Conservation (phyloP, 2,113 vertebrate genomes). For the Brienomyrus brachyistius region DNA sequence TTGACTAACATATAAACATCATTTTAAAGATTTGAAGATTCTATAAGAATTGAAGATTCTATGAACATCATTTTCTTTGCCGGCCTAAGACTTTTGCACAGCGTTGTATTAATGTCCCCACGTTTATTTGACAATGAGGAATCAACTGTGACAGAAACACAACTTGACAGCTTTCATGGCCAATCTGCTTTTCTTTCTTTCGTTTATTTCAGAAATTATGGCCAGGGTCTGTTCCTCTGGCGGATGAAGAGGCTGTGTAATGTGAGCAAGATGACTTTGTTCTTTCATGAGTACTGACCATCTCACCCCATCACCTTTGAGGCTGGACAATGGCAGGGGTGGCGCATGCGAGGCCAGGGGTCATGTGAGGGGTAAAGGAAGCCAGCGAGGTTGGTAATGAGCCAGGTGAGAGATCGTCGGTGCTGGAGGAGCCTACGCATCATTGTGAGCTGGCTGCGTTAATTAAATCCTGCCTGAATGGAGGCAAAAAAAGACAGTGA, state of each 20-base stretch:
- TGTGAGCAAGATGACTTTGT: not conserved
- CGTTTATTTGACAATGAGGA: not conserved
- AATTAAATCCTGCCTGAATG: constrained; percentile 9
- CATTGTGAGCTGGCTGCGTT: not conserved
- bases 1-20: not conserved
- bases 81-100: not conserved
- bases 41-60: not conserved
- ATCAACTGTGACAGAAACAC: not conserved
- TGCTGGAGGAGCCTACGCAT: not conserved
- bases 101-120: not conserved
- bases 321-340: not conserved
- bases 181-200: not conserved
- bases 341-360: not conserved
- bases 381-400: not conserved
- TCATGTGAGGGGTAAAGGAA: not conserved
- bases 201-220: not conserved
- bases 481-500: not conserved
- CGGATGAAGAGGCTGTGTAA: not conserved
- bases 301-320: not conserved
- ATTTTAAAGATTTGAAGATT: no score
- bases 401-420: not conserved
- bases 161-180: not conserved
- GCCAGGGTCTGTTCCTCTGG: not conserved
- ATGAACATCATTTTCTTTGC: not conserved
- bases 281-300: not conserved